Conservation (phyloP, 2,113 vertebrate genomes). For the Scomber colias region DNA sequence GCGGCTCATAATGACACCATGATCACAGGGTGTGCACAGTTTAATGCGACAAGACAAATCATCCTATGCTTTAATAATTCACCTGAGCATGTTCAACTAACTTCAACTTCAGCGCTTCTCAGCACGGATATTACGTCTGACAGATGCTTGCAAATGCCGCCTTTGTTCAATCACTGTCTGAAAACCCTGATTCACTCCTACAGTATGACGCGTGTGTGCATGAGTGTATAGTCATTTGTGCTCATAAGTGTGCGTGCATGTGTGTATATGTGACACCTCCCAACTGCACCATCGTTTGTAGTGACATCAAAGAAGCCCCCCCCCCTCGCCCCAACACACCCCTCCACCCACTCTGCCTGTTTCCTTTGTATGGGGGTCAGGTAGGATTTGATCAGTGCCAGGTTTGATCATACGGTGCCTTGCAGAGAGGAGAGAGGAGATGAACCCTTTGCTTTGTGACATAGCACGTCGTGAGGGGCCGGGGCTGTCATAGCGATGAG, state of each 20-base stretch:
- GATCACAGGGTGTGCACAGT: constrained; percentile 76
- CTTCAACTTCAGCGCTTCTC: constrained; percentile 49
- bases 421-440: constrained; percentile 62
- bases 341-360: constrained; percentile 52
- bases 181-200: constrained; percentile 55
- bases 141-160: constrained; percentile 66
- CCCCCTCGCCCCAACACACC: background rate
- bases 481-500: constrained; percentile 78
- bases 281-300: constrained; percentile 81
- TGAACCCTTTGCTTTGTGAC: constrained; percentile 82
- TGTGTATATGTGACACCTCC: constrained; percentile 71
- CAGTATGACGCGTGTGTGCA: constrained; percentile 42
- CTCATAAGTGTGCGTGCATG: constrained; percentile 45
- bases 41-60: constrained; percentile 80
- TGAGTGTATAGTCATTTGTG: constrained; percentile 60
- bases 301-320: constrained; percentile 82
- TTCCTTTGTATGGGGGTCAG: constrained; percentile 76
- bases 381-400: constrained; percentile 84
- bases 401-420: constrained; percentile 83
- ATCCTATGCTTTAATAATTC: constrained; percentile 75
- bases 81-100: constrained; percentile 68
- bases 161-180: constrained; percentile 76
- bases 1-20: constrained; percentile 66
- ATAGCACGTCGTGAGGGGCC: constrained; percentile 60
- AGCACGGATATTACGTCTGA: constrained; percentile 67